Base-by-base conservation (phyloP, 1,140 invertebrate species). In the Brachionus manjavacas region DNA sequence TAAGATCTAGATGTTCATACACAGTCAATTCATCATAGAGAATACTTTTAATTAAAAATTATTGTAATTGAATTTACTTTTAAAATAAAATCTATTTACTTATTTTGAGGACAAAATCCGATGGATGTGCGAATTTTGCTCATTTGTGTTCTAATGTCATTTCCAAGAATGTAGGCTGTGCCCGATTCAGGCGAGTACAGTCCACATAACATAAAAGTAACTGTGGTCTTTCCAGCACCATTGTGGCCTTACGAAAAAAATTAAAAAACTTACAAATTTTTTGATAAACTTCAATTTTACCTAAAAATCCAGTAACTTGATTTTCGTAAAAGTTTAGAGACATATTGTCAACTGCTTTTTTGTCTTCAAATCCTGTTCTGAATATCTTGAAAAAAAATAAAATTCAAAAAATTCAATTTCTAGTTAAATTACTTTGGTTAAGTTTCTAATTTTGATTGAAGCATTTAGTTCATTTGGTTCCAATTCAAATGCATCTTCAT, bases 11-110 rank as follows among this genome's bases (percentile, higher is more conserved):
- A 89, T 98, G 96, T 89, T 99, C 94, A 31, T 91, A 90, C 0
- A 97, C 95, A n/a, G 94, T 97, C 64, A 98, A 90, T 85, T 94
- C 93, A 79, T 95, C 93, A 88, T 97, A 97, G 0, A 98, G 91
- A 85, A 97, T 94, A 89, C 64, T 81, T 81, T 12, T 43, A 74
- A 31, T 20, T 74, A 8, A 7, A 46, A 41, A 20, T 23, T 11
- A 11, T 14, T 74, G 23, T 46, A n/a, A 1, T 9, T 23, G 3
- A 12, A 12, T 74, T 74, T 20, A 20, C 12, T 1, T 43, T 1
- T 43, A 23, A 46, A 31, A 49, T 28, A 35, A 14, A 14, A 4
- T 49, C 28, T 76, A 6, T 12, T 49, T 49, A 76, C 72, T 90
- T 88, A 60, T 89, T 86, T 83, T 90, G 89, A 12, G 88, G 89